Evolutionary conservation across 2,888 invertebrate genomes (phyloP).

Genomic region (Crioceris asparagi): DNA sequence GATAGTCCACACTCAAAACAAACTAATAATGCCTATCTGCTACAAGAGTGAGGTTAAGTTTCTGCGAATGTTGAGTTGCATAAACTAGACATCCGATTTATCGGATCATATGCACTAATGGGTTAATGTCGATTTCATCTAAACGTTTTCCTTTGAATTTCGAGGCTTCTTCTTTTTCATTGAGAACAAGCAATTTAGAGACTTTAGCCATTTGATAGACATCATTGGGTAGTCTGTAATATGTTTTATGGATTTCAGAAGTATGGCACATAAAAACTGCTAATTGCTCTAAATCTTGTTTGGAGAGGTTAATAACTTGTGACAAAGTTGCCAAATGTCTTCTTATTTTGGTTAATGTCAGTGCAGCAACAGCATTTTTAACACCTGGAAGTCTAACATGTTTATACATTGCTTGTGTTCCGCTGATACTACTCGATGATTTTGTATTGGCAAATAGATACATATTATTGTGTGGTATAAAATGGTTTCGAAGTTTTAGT

Average conservation of each 20-base stretch:
- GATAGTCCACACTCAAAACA: no score
- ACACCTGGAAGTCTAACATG: constrained; percentile 5
- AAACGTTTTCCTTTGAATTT: constrained; percentile 9
- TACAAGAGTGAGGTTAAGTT: no score
- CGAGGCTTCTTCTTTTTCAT: constrained; percentile 4
- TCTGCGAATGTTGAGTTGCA: no score
- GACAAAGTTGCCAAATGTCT: constrained; percentile 7
- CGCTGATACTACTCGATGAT: constrained; percentile 4
- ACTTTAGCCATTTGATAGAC: constrained; percentile 7
- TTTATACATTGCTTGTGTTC: constrained; percentile 3
- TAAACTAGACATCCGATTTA: no score
- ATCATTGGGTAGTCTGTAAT: constrained; percentile 6
- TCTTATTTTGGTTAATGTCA: constrained; percentile 6
- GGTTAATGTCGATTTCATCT: constrained; percentile 8
- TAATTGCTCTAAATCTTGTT: constrained; percentile 7
- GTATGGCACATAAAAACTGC: constrained; percentile 8
- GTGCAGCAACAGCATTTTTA: constrained; percentile 2
- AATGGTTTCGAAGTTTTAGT: background rate
- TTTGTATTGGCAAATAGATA: constrained; percentile 6
- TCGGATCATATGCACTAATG: no score
- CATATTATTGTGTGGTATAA: background rate
- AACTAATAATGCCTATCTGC: no score
- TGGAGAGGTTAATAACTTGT: constrained; percentile 6
- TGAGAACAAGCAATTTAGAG: constrained; percentile 3
- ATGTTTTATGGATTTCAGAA: constrained; percentile 4